Evolutionary conservation across 2,113 vertebrate genomes (phyloP).

Genomic region (Actenoides lindsayi): DNA sequence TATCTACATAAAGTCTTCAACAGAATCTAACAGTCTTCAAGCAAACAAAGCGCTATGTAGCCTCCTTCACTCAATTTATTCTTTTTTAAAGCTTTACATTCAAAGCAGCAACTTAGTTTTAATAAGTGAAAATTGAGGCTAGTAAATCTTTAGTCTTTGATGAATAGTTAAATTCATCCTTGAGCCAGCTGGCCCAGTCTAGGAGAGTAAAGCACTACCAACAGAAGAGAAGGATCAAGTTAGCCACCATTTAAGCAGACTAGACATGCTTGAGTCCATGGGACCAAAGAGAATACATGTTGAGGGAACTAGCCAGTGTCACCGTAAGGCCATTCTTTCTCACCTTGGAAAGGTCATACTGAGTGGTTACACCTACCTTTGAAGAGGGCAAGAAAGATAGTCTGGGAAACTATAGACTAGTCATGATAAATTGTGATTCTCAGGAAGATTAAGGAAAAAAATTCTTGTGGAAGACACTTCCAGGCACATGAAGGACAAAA

Average conservation of each 20-base stretch:
- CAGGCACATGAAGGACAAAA: conserved; percentile 4
- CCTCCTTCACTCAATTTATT: background rate
- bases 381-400: background rate
- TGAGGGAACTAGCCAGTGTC: background rate
- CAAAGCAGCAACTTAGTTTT: background rate
- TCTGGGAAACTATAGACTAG: background rate
- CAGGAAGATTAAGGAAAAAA: conserved; percentile 11
- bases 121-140: background rate
- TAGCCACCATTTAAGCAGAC: background rate
- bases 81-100: background rate
- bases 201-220: background rate
- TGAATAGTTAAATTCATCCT: background rate
- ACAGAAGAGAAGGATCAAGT: background rate
- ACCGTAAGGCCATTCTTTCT: background rate
- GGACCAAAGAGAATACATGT: background rate
- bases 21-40: background rate
- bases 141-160: background rate
- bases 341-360: background rate
- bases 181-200: background rate
- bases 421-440: background rate
- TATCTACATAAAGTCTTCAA: background rate
- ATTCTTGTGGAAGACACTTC: background rate
- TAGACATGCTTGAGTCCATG: background rate
- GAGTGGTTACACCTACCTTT: background rate
- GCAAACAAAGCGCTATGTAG: background rate